phyloP scores from a whole-genome alignment of 2,797 vertebrate species.

The Aeoliscus strigatus region DNA sequence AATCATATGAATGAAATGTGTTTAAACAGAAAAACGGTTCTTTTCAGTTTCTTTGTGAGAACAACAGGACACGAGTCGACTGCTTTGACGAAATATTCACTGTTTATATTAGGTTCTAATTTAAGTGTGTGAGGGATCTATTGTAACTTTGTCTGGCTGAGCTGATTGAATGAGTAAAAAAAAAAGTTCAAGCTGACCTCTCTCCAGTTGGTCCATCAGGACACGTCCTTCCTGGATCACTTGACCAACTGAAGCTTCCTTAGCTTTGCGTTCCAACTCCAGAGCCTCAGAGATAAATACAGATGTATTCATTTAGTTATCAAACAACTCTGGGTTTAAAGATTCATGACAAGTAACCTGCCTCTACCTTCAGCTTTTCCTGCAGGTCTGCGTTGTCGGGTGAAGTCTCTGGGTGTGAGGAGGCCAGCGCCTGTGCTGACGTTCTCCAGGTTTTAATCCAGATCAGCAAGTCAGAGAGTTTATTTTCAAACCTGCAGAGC shows the following conservation, averaged over 20 bases:
- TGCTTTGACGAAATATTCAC: too few species aligned
- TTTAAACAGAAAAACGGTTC: too few species aligned
- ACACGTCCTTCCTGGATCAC: slow-evolving; percentile 70
- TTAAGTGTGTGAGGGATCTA: too few species aligned
- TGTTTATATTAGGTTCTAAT: too few species aligned
- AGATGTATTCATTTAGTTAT: too few species aligned
- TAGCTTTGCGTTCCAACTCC: slow-evolving; percentile 75
- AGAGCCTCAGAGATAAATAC: slow-evolving; percentile 77
- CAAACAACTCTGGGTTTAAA: too few species aligned
- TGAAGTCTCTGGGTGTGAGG: slow-evolving; percentile 76
- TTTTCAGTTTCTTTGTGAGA: too few species aligned
- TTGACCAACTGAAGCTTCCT: slow-evolving; percentile 67
- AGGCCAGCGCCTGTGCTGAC: slow-evolving; percentile 73
- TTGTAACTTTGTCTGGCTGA: too few species aligned
- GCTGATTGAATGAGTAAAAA: too few species aligned
- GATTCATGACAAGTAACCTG: background rate
- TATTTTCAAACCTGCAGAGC: slow-evolving; percentile 78
- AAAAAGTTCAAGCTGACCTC: slow-evolving; percentile 67
- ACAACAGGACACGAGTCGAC: too few species aligned
- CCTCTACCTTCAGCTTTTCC: slow-evolving; percentile 80
- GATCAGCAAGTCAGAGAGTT: slow-evolving; percentile 75
- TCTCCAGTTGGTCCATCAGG: slow-evolving; percentile 80
- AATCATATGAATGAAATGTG: too few species aligned
- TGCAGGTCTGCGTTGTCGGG: slow-evolving; percentile 74
- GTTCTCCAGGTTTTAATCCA: slow-evolving; percentile 82